Evolutionary conservation across 2,113 vertebrate species (phyloP), one percentile per base, ranked within the genome.

Genomic region (Rhizomys pruinosus): DNA sequence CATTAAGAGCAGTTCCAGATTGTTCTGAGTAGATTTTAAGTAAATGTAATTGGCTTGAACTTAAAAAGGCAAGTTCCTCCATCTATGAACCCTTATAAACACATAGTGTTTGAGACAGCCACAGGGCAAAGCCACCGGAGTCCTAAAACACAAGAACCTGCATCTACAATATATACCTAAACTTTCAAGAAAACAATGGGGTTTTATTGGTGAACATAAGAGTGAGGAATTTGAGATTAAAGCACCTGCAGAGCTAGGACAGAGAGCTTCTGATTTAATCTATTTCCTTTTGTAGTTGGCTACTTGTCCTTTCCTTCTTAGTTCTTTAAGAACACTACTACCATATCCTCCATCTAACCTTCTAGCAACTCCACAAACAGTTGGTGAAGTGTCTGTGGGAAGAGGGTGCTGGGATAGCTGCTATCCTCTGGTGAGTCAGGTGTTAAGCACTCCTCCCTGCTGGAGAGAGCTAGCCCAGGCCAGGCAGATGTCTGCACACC

Each of bases 351-450:
- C n/a, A n/a, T n/a, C n/a, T 66, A 81, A 42, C 68, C 13, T 37
- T 22, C 29, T 3, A 29, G 55, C 27, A 61, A 34, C 22, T 4
- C 2, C 11, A n/a, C 7, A 16, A 37, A n/a, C n/a, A n/a, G n/a
- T 0, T 22, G 5, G 2, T 7, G 4, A n/a, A 27, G 5, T 1
- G 2, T n/a, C n/a, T n/a, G n/a, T 20, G 25, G 73, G 32, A 10
- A 32, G 17, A 73, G 22, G 39, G 32, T 47, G 5, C 34, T 27
- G 32, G 27, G 16, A 23, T 23, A 15, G 37, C 44, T 20, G 32
- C 27, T 57, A 12, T 78, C 34, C 12, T 55, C 63, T 52, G 47
- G 37, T 19, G 9, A 17, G 84, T 22, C 22, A 44, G 6, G 72
- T 42, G 29, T 42, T 19, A 11, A 10, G 1, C 0, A 3, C 1